Conservation (phyloP, 2,113 vertebrate species). For the Hippocampus mohnikei region DNA sequence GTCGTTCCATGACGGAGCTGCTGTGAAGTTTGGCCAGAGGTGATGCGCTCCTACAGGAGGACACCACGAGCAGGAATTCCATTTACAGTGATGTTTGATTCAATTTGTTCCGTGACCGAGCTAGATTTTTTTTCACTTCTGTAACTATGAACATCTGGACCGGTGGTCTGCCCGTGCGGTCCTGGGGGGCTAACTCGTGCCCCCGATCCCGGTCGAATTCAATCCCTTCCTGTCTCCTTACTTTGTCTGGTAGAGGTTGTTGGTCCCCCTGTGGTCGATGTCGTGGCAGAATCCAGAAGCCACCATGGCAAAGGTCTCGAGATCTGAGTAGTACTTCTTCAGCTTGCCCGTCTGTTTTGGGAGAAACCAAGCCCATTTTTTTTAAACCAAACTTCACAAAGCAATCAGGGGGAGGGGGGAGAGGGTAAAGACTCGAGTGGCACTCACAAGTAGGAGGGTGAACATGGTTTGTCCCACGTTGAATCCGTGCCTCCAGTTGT, state of each 20-base stretch:
- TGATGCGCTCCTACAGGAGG: slow-evolving; percentile 69
- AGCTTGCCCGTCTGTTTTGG: slow-evolving; percentile 84
- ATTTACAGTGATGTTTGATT: no score
- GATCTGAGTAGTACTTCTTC: slow-evolving; percentile 94
- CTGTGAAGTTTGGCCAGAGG: slow-evolving; percentile 91
- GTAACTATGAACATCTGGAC: no score
- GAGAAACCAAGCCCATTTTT: no score
- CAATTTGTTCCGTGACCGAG: no score
- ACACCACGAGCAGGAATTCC: slow-evolving; percentile 32
- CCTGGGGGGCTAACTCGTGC: no score
- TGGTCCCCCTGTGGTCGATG: slow-evolving; percentile 97
- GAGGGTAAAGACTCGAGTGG: no score
- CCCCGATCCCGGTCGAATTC: no score
- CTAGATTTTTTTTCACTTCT: no score
- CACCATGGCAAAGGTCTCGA: slow-evolving; percentile 97
- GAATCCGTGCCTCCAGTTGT: slow-evolving; percentile 97
- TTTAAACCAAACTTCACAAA: no score
- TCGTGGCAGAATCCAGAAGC: slow-evolving; percentile 97
- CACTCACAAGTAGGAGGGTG: slow-evolving; percentile 61
- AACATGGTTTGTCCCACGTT: slow-evolving; percentile 99
- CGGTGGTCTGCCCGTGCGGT: no score
- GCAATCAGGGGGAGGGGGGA: no score
- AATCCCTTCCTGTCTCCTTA: slow-evolving; percentile 46
- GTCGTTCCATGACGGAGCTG: slow-evolving; percentile 92
- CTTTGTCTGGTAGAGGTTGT: slow-evolving; percentile 98